These are phyloP conservation scores for Drosophila sp. DNA, from an alignment of 1,140 invertebrate genomes.

Conservation along the genomic window DNA sequence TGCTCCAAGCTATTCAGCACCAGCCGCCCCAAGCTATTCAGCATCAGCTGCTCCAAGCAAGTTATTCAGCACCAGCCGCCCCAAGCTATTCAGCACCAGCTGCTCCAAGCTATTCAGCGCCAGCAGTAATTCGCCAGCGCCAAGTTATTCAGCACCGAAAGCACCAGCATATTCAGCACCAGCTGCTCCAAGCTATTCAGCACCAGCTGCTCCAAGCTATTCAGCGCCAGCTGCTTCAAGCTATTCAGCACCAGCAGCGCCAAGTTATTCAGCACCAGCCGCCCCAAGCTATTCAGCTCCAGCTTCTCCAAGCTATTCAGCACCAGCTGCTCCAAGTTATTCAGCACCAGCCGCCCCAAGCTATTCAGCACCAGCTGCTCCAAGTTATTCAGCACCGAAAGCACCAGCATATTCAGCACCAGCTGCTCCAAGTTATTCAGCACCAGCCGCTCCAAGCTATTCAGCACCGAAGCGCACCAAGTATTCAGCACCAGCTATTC, in stretches of 20 bases:
- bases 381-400: conserved; percentile 17
- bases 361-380: conserved; percentile 47
- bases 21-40: conserved; percentile 33
- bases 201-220: conserved; percentile 11
- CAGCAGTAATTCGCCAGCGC: too few relatives aligned
- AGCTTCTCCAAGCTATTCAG: conserved; percentile 15
- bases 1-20: conserved; percentile 28
- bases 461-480: conserved; percentile 6
- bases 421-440: conserved; percentile 13
- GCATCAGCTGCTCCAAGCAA: conserved; percentile 23
- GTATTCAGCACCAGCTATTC: conserved; percentile 27
- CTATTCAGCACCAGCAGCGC: conserved; percentile 22
- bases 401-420: conserved; percentile 23
- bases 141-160: conserved; percentile 33
- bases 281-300: conserved; percentile 30
- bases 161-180: conserved; percentile 48
- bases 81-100: conserved; percentile 46
- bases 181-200: conserved; percentile 26
- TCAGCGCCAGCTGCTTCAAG: conserved; percentile 21
- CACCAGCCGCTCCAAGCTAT: conserved; percentile 19
- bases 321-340: conserved; percentile 29
- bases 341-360: conserved; percentile 23
- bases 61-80: conserved; percentile 38
- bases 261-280: conserved; percentile 20
- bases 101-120: conserved; percentile 32